A percentile compares a stretch with the other conserved stretches of the same genome.
Conservation (phyloP, 1,140 invertebrate genomes). For the Halictus rubicundus region DNA sequence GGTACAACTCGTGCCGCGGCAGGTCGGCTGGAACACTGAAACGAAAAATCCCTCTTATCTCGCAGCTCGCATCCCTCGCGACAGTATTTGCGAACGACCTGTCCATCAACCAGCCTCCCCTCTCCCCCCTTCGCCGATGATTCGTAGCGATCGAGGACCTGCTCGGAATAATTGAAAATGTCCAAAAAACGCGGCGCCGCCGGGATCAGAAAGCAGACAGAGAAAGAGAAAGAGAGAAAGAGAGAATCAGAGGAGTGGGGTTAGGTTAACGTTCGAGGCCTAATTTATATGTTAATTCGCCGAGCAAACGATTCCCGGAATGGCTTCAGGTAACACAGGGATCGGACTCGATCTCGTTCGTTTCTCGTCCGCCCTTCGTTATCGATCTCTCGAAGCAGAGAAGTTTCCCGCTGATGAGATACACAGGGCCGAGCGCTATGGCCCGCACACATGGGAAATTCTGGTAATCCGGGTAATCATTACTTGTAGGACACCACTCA, state of each 20-base stretch:
- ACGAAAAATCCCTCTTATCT: background rate
- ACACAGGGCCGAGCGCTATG: background rate
- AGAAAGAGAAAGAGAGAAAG: background rate
- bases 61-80: background rate
- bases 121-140: background rate
- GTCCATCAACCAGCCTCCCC: background rate
- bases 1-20: no score
- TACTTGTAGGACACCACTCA: constrained; percentile 47
- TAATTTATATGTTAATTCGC: constrained; percentile 53
- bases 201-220: background rate
- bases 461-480: constrained; percentile 50
- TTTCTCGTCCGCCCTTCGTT: constrained; percentile 37
- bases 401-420: constrained; percentile 45
- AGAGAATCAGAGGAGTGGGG: no score
- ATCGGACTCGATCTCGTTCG: constrained; percentile 48
- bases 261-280: constrained; percentile 16
- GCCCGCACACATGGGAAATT: constrained; percentile 42
- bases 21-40: no score
- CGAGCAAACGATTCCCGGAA: constrained; percentile 46
- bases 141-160: background rate
- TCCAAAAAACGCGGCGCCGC: background rate
- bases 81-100: background rate
- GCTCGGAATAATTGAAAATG: constrained; percentile 12
- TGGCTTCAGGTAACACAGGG: constrained; percentile 33
- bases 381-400: constrained; percentile 37